Conservation (phyloP, 2,113 vertebrate genomes). For the Scartelaos histophorus region DNA sequence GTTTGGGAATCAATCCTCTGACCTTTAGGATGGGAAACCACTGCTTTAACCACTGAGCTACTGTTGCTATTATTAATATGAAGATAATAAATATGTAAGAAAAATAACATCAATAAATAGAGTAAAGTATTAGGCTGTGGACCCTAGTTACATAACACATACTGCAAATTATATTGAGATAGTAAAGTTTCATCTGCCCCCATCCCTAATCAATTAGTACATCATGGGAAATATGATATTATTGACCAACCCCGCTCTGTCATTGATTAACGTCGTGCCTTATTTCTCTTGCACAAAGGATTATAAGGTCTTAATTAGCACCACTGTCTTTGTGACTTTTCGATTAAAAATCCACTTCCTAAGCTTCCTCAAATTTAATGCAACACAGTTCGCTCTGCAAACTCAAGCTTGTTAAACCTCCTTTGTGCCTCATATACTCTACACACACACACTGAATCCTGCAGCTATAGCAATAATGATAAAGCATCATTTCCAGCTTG, state of each 20-base stretch:
- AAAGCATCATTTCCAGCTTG: constrained; percentile 39
- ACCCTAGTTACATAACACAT: too few species aligned
- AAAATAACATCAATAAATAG: too few species aligned
- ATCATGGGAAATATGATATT: too few species aligned
- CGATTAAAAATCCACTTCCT: not conserved
- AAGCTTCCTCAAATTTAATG: not conserved
- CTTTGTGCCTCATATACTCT: constrained; percentile 34
- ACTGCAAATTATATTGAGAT: too few species aligned
- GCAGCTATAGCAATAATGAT: constrained; percentile 37
- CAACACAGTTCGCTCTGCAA: constrained; percentile 37
- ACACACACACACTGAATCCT: constrained; percentile 19
- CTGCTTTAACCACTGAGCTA: too few species aligned
- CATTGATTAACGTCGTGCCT: not conserved
- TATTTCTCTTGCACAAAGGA: not conserved
- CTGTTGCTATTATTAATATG: too few species aligned
- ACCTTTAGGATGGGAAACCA: too few species aligned
- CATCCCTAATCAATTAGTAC: too few species aligned
- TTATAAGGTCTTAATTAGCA: not conserved
- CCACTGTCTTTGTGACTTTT: not conserved
- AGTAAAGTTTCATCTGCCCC: too few species aligned
- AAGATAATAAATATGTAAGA: too few species aligned
- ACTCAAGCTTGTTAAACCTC: constrained; percentile 53
- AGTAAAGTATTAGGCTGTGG: too few species aligned
- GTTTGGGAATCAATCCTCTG: too few species aligned
- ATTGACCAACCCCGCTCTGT: not conserved